phyloP scores from a whole-genome alignment of 35 echinoderm and acorn worm genomes.

The Strongylocentrotus purpuratus region DNA sequence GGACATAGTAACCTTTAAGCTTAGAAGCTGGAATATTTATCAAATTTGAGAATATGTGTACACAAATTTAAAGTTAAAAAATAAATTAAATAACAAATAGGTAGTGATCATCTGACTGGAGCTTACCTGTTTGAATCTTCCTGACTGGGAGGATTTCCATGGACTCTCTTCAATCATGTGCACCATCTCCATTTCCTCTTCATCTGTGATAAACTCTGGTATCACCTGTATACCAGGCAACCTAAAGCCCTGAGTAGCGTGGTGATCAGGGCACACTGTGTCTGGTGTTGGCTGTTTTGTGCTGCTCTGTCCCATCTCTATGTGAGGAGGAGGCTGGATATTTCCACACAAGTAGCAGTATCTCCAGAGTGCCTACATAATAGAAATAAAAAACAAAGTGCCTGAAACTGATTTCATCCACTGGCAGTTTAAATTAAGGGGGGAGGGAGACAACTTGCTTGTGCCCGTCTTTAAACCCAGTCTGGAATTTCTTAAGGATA shows the following conservation, averaged over 20 bases:
- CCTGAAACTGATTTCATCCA: not conserved
- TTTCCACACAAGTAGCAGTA: slow-evolving; percentile 49
- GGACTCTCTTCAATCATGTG: slow-evolving; percentile 62
- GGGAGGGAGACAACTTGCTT: not conserved
- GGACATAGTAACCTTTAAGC: too few species aligned
- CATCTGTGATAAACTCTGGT: slow-evolving; percentile 65
- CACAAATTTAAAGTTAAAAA: too few species aligned
- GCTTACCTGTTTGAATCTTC: slow-evolving; percentile 82
- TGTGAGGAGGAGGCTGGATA: not conserved
- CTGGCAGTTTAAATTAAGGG: not conserved
- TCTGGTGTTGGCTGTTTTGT: not conserved
- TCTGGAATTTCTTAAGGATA: not conserved
- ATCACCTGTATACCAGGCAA: slow-evolving; percentile 74
- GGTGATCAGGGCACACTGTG: not conserved
- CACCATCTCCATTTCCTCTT: slow-evolving; percentile 69
- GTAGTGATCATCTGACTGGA: too few species aligned
- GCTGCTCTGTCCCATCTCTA: too few species aligned
- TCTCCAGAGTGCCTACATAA: slow-evolving; percentile 46
- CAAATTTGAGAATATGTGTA: too few species aligned
- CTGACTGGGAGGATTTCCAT: slow-evolving; percentile 95
- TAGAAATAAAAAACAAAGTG: too few species aligned
- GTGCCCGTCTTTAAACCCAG: not conserved
- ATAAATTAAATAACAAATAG: too few species aligned
- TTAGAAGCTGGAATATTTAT: too few species aligned
- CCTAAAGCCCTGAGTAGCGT: slow-evolving; percentile 43